A percentile compares a stretch with the other conserved stretches of the same genome.
phyloP scores from a whole-genome alignment of 2,888 invertebrate species.

The Nomada fabriciana region DNA sequence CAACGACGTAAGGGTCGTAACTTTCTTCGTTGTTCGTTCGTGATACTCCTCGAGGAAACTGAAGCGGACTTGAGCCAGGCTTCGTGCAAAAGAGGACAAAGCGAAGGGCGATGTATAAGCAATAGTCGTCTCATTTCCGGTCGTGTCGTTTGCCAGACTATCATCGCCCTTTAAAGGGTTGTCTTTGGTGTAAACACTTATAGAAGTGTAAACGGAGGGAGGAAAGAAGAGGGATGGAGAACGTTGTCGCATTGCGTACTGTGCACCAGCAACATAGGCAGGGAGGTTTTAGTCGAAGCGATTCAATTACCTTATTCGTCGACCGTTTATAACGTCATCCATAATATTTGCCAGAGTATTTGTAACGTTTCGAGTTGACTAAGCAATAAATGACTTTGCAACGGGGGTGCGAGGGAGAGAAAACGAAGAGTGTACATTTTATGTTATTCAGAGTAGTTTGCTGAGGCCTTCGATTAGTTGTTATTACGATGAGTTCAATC shows the following conservation, averaged over 20 bases:
- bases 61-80: not conserved
- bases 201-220: too few species aligned
- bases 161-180: constrained; percentile 11
- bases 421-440: too few species aligned
- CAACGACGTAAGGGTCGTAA: constrained; percentile 55
- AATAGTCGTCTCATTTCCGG: constrained; percentile 33
- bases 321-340: not conserved
- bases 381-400: not conserved
- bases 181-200: constrained; percentile 24
- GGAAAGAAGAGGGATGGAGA: constrained; percentile 1
- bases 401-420: not conserved
- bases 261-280: too few species aligned
- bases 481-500: not conserved
- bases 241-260: constrained; percentile 5
- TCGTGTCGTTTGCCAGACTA: not conserved
- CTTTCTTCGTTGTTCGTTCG: constrained; percentile 47
- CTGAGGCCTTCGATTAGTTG: not conserved
- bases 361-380: not conserved
- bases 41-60: constrained; percentile 9
- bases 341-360: not conserved
- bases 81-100: constrained; percentile 8
- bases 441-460: not conserved
- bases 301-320: not conserved
- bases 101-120: constrained; percentile 19
- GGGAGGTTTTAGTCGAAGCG: not conserved